A percentile compares a stretch with the other conserved stretches of the same genome.
Evolutionary conservation across 2,888 invertebrate genomes (phyloP).

Genomic region (Leucophenga maculata): DNA sequence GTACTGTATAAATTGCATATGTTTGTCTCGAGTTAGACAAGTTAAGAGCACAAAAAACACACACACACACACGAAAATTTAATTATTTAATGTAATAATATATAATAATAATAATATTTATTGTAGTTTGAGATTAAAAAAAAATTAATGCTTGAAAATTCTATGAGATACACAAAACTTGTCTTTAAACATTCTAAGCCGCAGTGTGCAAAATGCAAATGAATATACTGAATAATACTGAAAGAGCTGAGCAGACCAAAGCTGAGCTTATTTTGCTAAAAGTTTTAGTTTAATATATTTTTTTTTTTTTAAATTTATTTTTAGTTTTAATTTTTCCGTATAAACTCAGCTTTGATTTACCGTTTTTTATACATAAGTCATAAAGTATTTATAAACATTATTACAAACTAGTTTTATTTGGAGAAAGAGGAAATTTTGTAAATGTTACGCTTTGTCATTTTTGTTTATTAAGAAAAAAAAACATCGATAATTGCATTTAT

Average conservation of each 20-base stretch:
- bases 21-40: not conserved
- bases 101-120: not conserved
- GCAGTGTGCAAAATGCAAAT: slow-evolving; percentile 72
- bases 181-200: slow-evolving; percentile 66
- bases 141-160: slow-evolving; percentile 29
- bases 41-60: slow-evolving; percentile 20
- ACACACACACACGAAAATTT: slow-evolving; percentile 24
- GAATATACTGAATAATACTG: slow-evolving; percentile 46
- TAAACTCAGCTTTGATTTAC: slow-evolving; percentile 54
- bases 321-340: too few relatives aligned
- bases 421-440: slow-evolving; percentile 72
- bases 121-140: not conserved
- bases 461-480: slow-evolving; percentile 46
- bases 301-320: slow-evolving; percentile 20
- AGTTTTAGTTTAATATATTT: slow-evolving; percentile 26
- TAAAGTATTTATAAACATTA: slow-evolving; percentile 60
- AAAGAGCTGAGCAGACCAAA: slow-evolving; percentile 41
- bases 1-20: slow-evolving; percentile 23
- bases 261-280: slow-evolving; percentile 61
- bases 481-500: slow-evolving; percentile 35
- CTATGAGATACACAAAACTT: slow-evolving; percentile 49
- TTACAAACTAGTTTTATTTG: slow-evolving; percentile 68
- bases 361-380: slow-evolving; percentile 59
- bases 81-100: not conserved
- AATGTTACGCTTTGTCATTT: slow-evolving; percentile 42